Evolutionary conservation across 2,797 vertebrate genomes (phyloP).

Genomic region (Sebastes umbrosus): DNA sequence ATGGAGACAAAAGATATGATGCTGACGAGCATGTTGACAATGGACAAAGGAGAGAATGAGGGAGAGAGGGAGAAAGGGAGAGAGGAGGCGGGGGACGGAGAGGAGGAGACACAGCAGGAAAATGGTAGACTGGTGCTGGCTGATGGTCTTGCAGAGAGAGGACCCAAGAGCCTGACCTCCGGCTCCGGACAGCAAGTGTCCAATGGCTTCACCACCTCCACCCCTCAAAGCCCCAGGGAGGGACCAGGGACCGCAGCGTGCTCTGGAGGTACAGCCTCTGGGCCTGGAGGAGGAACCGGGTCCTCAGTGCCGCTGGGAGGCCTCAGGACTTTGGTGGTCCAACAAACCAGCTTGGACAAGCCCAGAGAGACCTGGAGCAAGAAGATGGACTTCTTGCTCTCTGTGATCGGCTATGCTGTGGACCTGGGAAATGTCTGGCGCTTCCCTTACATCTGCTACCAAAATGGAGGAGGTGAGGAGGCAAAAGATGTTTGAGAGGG

Average conservation of each 20-base stretch:
- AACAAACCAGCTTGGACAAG: constrained; percentile 86
- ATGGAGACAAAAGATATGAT: constrained; percentile 89
- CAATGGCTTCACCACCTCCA: constrained; percentile 89
- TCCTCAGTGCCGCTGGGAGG: constrained; percentile 61
- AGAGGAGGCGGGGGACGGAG: constrained; percentile 63
- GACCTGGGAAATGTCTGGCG: constrained; percentile 99
- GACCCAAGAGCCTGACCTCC: constrained; percentile 69
- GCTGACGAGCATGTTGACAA: constrained; percentile 74
- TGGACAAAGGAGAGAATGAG: constrained; percentile 78
- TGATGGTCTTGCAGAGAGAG: constrained; percentile 72
- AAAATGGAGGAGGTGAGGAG: constrained; percentile 97
- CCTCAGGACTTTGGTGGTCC: constrained; percentile 86
- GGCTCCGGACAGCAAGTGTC: constrained; percentile 86
- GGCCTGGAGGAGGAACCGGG: constrained; percentile 33
- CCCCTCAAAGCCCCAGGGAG: constrained; percentile 83
- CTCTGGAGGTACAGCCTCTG: constrained; percentile 42
- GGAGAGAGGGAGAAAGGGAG: constrained; percentile 66
- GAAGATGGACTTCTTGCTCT: constrained; percentile 98
- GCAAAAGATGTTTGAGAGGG: not conserved
- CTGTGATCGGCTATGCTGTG: constrained; percentile 97
- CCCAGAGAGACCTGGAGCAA: constrained; percentile 96
- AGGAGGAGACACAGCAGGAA: constrained; percentile 73
- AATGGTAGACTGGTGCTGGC: constrained; percentile 82
- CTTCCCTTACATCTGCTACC: constrained; percentile 98
- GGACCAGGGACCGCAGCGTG: constrained; percentile 62